Evolutionary conservation across 2,113 vertebrate species (phyloP), one percentile per base, ranked within the genome.

Genomic region (Zosterops hypoxanthus): DNA sequence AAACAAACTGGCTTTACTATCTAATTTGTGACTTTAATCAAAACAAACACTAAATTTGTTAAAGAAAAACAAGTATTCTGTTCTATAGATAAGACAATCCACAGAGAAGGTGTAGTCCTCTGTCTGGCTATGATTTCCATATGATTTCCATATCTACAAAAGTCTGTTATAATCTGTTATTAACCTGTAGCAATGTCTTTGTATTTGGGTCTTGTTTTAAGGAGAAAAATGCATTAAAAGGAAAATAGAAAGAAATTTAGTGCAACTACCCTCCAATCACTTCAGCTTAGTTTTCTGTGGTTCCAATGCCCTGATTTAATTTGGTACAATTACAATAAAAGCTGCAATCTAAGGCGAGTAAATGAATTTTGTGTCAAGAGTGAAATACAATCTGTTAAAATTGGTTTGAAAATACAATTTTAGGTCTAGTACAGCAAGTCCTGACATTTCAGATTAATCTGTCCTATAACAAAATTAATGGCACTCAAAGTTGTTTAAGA

Each of bases 301-400:
- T 79, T 91, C 80, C 46, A 90, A 92, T 75, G 66, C 56, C 76
- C 82, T 69, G 86, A 75, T 94, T 96, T 96, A 97, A 96, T 97
- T 97, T 95, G 93, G 49, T 94, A 85, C 96, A 97, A 96, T 97
- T 97, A 94, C 93, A 96, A 94, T 97, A 96, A 97, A 96, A 96
- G 82, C 92, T 15, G 72, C 97, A 97, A 97, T 97, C 96, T 88
- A 78, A 94, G 90, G 93, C 55, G 0, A 92, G 86, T 77, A 97
- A 97, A 97, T 97, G 95, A 97, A 96, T 97, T 97, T 97, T 97
- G 95, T 97, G 96, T 97, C 97, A 97, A 96, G 96, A 97, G 97
- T 97, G 97, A 97, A 97, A 97, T 97, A 97, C 97, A 97, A 97
- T 97, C 97, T 97, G 96, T 96, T 97, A 97, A 97, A 97, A 97